These are phyloP conservation scores for Drosophila paramelanica DNA, from an alignment of 2,888 invertebrate species.

Conservation along the genomic window DNA sequence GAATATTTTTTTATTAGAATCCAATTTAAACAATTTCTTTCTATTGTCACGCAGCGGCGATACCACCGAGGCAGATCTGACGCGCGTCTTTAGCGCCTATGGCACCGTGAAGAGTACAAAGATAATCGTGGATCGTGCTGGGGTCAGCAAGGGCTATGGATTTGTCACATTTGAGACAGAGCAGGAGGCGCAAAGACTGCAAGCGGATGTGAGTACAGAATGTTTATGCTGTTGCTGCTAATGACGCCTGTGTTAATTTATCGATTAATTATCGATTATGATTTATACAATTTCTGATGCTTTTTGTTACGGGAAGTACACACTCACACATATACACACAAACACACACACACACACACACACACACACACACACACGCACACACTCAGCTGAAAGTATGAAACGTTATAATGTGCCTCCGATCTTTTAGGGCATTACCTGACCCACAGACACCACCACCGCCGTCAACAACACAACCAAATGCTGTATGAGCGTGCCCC, in stretches of 20 bases:
- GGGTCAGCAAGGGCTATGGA: slow-evolving; percentile 93
- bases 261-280: slow-evolving; percentile 45
- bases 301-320: slow-evolving; percentile 29
- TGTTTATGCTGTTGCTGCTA: slow-evolving; percentile 47
- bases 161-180: slow-evolving; percentile 94
- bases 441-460: slow-evolving; percentile 44
- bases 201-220: slow-evolving; percentile 87
- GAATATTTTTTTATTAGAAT: not conserved
- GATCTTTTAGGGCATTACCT: slow-evolving; percentile 78
- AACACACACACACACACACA: slow-evolving; percentile 17
- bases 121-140: slow-evolving; percentile 97
- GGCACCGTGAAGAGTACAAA: slow-evolving; percentile 96
- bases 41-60: slow-evolving; percentile 86
- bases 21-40: not conserved
- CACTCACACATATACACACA: slow-evolving; percentile 3
- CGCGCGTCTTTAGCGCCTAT: slow-evolving; percentile 95
- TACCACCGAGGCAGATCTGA: slow-evolving; percentile 96
- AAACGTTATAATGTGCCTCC: slow-evolving; percentile 71
- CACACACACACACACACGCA: slow-evolving; percentile 24
- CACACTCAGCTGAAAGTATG: slow-evolving; percentile 31
- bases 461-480: slow-evolving; percentile 14
- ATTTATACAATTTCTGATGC: slow-evolving; percentile 40
- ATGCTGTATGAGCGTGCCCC: slow-evolving; percentile 7
- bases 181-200: slow-evolving; percentile 92
- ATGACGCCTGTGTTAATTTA: slow-evolving; percentile 65